phyloP scores from a whole-genome alignment of 2,113 vertebrate species.

The Pholis gunnellus region DNA sequence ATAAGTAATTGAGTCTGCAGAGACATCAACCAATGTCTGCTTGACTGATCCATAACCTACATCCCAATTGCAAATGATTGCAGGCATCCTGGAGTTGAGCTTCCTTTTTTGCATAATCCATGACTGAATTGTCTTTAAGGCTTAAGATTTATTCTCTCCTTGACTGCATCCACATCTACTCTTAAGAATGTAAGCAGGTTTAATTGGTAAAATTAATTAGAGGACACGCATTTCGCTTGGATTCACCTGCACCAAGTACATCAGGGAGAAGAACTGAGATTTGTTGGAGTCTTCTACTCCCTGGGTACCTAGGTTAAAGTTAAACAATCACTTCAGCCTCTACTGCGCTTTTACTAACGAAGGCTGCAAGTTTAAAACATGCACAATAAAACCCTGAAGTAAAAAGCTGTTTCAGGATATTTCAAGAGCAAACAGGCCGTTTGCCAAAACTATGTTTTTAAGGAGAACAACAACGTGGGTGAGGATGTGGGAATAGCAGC shows the following conservation, averaged over 20 bases:
- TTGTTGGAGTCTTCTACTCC: not conserved
- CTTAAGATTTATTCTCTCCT: conserved; percentile 28
- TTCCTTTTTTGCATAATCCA: conserved; percentile 23
- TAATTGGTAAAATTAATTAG: conserved; percentile 28
- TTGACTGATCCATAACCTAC: not conserved
- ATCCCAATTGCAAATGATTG: conserved; percentile 28
- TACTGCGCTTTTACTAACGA: not conserved
- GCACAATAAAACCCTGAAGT: not conserved
- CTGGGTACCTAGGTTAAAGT: not conserved
- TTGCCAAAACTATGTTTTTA: not conserved
- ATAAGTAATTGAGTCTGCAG: conserved; percentile 8
- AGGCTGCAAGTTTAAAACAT: not conserved
- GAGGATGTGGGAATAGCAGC: conserved; percentile 31
- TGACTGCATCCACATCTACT: not conserved
- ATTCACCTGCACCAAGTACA: not conserved
- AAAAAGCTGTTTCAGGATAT: not conserved
- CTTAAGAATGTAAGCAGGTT: conserved; percentile 16
- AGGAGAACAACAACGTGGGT: conserved; percentile 23
- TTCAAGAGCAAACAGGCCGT: conserved; percentile 7
- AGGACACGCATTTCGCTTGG: not conserved
- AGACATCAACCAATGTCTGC: not conserved
- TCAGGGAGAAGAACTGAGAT: not conserved
- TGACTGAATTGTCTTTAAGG: conserved; percentile 3
- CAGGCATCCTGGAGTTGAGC: conserved; percentile 6
- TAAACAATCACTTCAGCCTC: not conserved